Percentiles rank a stretch among this genome's conserved stretches.
phyloP scores from a whole-genome alignment of 2,888 invertebrate genomes.

The Xestoiulus laeticollis region DNA sequence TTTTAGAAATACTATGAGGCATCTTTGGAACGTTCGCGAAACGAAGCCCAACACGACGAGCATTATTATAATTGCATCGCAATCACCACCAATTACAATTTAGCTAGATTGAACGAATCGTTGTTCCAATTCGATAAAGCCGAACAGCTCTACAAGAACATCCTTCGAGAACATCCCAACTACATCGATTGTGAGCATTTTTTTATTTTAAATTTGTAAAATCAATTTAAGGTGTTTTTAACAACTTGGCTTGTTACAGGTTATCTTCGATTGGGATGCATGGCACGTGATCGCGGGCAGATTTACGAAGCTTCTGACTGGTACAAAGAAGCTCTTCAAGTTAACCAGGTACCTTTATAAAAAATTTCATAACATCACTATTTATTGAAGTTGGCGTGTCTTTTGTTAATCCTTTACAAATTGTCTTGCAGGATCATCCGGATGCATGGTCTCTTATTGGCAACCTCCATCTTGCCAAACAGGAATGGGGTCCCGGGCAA shows the following conservation, averaged over 20 bases:
- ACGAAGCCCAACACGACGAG: conserved; percentile 85
- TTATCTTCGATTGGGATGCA: conserved; percentile 84
- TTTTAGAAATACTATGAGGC: conserved; percentile 75
- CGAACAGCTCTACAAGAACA: conserved; percentile 95
- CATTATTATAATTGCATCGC: conserved; percentile 96
- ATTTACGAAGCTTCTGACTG: conserved; percentile 99
- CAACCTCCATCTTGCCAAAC: conserved; percentile 97
- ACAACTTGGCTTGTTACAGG: conserved; percentile 62
- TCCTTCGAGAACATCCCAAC: conserved; percentile 96
- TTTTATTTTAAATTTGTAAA: neutral
- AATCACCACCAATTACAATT: conserved; percentile 95
- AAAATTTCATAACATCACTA: neutral
- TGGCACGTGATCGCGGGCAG: conserved; percentile 98
- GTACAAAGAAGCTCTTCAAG: conserved; percentile 97
- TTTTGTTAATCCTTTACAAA: neutral
- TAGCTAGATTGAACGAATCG: conserved; percentile 92
- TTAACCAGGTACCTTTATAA: conserved; percentile 71
- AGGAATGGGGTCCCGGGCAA: conserved; percentile 97
- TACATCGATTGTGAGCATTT: conserved; percentile 84
- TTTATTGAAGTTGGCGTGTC: neutral
- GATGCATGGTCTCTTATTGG: conserved; percentile 98
- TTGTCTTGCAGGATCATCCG: conserved; percentile 78
- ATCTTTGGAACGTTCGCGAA: conserved; percentile 83
- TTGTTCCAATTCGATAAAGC: conserved; percentile 92
- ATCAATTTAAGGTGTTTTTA: neutral